A percentile compares a stretch with the other conserved stretches of the same genome.
These are phyloP conservation scores for Lepisosteus oculatus DNA, from an alignment of 2,113 vertebrate species.

Conservation along the genomic window DNA sequence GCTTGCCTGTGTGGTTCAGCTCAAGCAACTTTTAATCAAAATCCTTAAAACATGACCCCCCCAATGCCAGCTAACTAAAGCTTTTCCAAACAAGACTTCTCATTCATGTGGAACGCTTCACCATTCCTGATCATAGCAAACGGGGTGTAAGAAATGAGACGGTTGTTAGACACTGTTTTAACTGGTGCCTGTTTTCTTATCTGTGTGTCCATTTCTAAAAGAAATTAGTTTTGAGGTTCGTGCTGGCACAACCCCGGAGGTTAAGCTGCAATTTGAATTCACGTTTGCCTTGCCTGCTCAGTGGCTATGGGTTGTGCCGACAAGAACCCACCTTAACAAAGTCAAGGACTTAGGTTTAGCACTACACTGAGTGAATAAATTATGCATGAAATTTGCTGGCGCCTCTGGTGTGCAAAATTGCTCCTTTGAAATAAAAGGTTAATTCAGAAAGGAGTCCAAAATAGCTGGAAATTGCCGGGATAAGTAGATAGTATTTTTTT, in stretches of 20 bases:
- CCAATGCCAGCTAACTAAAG: too few species aligned
- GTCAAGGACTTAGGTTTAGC: constrained; percentile 81
- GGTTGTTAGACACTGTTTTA: neutral
- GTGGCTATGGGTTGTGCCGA: constrained; percentile 78
- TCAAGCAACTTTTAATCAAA: too few species aligned
- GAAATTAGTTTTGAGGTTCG: constrained; percentile 12
- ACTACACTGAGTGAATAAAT: constrained; percentile 81
- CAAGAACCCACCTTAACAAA: constrained; percentile 83
- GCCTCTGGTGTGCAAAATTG: constrained; percentile 81
- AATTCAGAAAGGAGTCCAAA: constrained; percentile 84
- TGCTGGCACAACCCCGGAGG: constrained; percentile 62
- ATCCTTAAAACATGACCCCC: too few species aligned
- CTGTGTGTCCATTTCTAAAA: constrained; percentile 5
- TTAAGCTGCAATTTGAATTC: constrained; percentile 61
- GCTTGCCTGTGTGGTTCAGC: too few species aligned
- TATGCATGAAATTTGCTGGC: constrained; percentile 84
- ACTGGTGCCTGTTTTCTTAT: constrained; percentile 2
- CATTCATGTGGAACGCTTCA: too few species aligned
- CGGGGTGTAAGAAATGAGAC: neutral
- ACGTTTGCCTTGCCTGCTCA: constrained; percentile 64
- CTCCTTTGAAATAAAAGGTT: constrained; percentile 87
- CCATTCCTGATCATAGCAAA: too few species aligned
- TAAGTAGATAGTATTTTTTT: constrained; percentile 79
- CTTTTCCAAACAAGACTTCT: too few species aligned
- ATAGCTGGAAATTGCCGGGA: constrained; percentile 80